These are phyloP conservation scores for Napeogenes sylphis DNA, from an alignment of 2,888 invertebrate species.

Conservation along the genomic window DNA sequence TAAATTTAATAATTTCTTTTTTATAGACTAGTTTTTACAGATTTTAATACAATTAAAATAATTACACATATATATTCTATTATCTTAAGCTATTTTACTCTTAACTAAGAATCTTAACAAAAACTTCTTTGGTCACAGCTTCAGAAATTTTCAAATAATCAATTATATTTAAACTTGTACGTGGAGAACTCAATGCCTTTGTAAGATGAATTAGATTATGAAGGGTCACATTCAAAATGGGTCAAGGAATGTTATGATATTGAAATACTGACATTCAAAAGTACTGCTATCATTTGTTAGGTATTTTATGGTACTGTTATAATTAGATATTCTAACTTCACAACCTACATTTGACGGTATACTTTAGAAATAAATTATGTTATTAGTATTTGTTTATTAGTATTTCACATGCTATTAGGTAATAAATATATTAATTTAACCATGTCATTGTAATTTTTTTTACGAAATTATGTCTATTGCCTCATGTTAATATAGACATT, in stretches of 20 bases:
- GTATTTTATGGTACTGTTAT: background rate
- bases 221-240: conserved; percentile 35
- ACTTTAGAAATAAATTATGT: no score
- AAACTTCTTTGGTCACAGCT: background rate
- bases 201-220: conserved; percentile 26
- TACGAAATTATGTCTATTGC: no score
- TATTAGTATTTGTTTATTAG: no score
- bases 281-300: conserved; percentile 6
- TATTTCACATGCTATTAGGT: no score
- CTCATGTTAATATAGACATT: background rate
- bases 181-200: conserved; percentile 19
- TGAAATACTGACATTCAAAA: conserved; percentile 22
- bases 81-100: no score
- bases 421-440: no score
- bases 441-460: no score
- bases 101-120: background rate
- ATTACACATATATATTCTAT: no score
- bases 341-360: no score
- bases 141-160: background rate
- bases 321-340: background rate
- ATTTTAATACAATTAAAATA: no score
- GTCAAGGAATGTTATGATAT: conserved; percentile 36
- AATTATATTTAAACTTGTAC: conserved; percentile 1
- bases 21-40: no score
- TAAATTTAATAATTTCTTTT: no score